Evolutionary conservation across 35 echinoderm and acorn worm species (phyloP).

Genomic region (Hemicentrotus pulcherrimus): DNA sequence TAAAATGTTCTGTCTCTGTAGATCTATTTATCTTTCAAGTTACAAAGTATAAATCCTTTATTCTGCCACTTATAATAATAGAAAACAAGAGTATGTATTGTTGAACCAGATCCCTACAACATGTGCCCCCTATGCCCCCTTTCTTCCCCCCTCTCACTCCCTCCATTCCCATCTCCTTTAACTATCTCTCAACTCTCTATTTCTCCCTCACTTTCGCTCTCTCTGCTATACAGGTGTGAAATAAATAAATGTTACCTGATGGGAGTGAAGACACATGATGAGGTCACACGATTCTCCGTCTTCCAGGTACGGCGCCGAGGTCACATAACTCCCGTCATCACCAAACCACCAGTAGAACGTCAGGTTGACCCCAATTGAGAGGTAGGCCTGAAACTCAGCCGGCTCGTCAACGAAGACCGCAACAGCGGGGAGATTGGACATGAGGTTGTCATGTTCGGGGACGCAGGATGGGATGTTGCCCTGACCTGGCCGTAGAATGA

Average conservation of each 20-base stretch:
- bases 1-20: too few species aligned
- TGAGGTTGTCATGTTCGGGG: constrained; percentile 42
- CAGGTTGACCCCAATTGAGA: constrained; percentile 73
- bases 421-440: constrained; percentile 33
- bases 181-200: neutral
- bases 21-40: too few species aligned
- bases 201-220: neutral
- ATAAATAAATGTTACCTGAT: constrained; percentile 58
- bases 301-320: constrained; percentile 43
- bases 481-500: constrained; percentile 61
- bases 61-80: too few species aligned
- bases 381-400: constrained; percentile 69
- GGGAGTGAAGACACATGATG: constrained; percentile 70
- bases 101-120: too few species aligned
- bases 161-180: neutral
- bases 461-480: constrained; percentile 80
- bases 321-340: constrained; percentile 41
- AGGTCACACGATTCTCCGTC: constrained; percentile 56
- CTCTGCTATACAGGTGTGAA: neutral
- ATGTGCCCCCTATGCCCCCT: neutral
- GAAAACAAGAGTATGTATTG: too few species aligned
- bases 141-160: neutral
- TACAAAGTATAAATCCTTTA: too few species aligned
- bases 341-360: constrained; percentile 80
- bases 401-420: constrained; percentile 69